phyloP scores from a whole-genome alignment of 1,140 invertebrate genomes.

The Kradibia gibbosae region DNA sequence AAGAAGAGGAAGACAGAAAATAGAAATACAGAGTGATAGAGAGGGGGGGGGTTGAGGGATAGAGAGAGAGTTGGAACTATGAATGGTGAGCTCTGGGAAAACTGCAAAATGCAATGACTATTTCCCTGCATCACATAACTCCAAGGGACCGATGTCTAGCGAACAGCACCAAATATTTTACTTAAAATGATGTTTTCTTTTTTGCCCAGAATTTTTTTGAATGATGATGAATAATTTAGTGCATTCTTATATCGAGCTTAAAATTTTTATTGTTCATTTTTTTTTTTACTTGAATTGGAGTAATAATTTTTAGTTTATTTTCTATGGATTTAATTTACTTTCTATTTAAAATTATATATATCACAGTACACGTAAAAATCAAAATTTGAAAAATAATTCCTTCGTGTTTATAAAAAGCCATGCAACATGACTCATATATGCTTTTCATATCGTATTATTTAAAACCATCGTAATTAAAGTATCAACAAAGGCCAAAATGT shows the following conservation, averaged over 20 bases:
- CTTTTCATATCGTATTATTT: too few species aligned
- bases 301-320: too few species aligned
- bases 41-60: conserved; percentile 33
- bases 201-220: neutral
- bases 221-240: neutral
- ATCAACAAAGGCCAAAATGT: too few species aligned
- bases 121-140: conserved; percentile 10
- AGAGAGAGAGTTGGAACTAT: conserved; percentile 53
- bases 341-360: neutral
- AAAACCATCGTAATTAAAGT: too few species aligned
- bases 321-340: neutral
- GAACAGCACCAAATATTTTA: conserved; percentile 20
- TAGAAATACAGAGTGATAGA: neutral
- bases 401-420: too few species aligned
- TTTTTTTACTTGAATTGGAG: neutral
- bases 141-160: conserved; percentile 42
- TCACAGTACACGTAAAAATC: too few species aligned
- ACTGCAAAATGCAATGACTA: conserved; percentile 52
- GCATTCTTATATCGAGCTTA: neutral
- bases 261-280: neutral
- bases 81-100: conserved; percentile 64
- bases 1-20: neutral
- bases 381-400: too few species aligned
- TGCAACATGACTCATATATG: too few species aligned
- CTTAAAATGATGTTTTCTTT: conserved; percentile 20